Percentiles rank a stretch among this genome's conserved stretches.
These are phyloP conservation scores for Pantherophis guttatus DNA, from an alignment of 2,113 vertebrate genomes.

Conservation along the genomic window DNA sequence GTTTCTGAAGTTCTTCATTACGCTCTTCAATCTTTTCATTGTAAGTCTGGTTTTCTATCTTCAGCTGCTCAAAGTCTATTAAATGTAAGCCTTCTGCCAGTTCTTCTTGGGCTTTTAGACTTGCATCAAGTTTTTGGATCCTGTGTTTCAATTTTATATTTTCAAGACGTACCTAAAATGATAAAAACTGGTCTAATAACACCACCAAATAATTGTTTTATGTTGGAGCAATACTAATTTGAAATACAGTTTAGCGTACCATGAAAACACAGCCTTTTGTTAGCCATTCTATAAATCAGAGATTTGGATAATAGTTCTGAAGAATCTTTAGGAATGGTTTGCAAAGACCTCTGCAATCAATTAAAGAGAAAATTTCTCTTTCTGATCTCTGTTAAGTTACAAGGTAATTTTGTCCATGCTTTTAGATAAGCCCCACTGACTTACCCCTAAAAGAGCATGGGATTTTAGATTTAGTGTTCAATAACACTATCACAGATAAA, in stretches of 20 bases:
- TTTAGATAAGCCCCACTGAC: not conserved
- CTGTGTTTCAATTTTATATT: slow-evolving; percentile 75
- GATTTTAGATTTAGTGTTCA: not conserved
- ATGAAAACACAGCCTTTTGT: not conserved
- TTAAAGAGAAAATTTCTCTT: not conserved
- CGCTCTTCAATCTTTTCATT: slow-evolving; percentile 65
- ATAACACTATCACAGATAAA: not conserved
- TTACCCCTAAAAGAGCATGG: not conserved
- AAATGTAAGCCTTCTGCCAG: slow-evolving; percentile 54
- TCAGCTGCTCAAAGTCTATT: slow-evolving; percentile 73
- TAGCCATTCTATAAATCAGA: not conserved
- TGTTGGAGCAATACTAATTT: not conserved
- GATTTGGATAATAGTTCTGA: not conserved
- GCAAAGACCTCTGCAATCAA: not conserved
- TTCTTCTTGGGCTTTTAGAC: slow-evolving; percentile 59
- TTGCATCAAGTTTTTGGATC: slow-evolving; percentile 59
- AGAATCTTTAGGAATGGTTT: not conserved
- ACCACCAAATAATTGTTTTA: not conserved
- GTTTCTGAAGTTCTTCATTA: slow-evolving; percentile 67
- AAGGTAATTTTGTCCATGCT: not conserved
- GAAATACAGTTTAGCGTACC: not conserved
- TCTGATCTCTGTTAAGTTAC: not conserved
- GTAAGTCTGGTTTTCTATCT: slow-evolving; percentile 74
- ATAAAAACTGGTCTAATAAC: not conserved
- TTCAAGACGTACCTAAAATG: slow-evolving; percentile 59